Base-by-base conservation (phyloP, 2,113 vertebrate genomes). In the Cochlearius cochlearius region DNA sequence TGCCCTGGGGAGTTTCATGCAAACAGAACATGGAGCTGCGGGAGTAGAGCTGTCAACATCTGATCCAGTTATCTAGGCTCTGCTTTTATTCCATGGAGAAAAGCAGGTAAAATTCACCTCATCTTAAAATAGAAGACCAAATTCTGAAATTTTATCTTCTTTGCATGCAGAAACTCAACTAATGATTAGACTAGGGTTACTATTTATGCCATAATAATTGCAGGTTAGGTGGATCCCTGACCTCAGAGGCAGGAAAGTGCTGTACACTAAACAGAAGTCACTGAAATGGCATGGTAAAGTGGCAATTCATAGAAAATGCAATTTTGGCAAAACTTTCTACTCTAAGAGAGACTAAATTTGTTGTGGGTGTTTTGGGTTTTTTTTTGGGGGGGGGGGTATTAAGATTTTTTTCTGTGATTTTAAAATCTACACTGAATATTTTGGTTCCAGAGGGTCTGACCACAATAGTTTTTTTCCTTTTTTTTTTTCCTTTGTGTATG, bases 371-470 rank as follows among this genome's bases (percentile, higher is more conserved):
- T 20, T 36, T 32, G 47, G 22, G 3, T 4, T 2, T 41, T 23
- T 38, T 3, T 34, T 47, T 26, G 25, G 15, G 3, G 1, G 2
- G 2, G 38, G 16, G 7, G 10, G 8, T 12, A 6, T 13, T 5
- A 16, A 76, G 21, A 53, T 13, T 36, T 67, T 58, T 66, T 9
- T 15, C 38, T 36, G 1, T 72, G 41, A 67, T 39, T 80, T 77
- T 50, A 47, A 68, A 72, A 80, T 22, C 1, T 59, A 15, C 7
- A 10, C 14, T 30, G 38, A 59, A 36, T 38, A 10, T 67, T 49
- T 53, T 39, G 5, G 9, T 84, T 80, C 11, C 12, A 14, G 19
- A 5, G 50, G 2, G 5, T 69, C 12, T 69, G n/a, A 53, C 15
- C 16, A 53, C 5, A 68, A 26, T 47, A 1, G 32, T 2, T 29